A percentile compares a stretch with the other conserved stretches of the same genome.
These are phyloP conservation scores for Hydractinia echinata DNA, from an alignment of 30 jellyfish, hydroid and myxozoan species.

Conservation along the genomic window DNA sequence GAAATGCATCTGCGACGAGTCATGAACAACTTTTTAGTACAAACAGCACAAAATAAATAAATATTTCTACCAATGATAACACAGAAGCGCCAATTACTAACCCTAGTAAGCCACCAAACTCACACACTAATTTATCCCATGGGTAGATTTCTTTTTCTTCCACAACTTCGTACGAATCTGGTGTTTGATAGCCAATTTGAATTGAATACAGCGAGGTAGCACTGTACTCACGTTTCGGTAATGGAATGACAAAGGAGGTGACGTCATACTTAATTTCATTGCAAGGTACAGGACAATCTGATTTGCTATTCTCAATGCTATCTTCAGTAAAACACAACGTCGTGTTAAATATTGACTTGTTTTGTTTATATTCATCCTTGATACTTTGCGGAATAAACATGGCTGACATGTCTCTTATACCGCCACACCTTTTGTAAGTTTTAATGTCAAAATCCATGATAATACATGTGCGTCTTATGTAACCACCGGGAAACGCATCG, in stretches of 20 bases:
- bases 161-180: background rate
- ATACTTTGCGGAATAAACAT: background rate
- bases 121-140: constrained; percentile 4
- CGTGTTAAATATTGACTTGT: background rate
- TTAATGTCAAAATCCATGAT: constrained; percentile 8
- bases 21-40: background rate
- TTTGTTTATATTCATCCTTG: background rate
- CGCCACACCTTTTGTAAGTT: constrained; percentile 11
- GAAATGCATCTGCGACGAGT: background rate
- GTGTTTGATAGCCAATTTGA: constrained; percentile 6
- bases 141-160: constrained; percentile 5
- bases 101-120: constrained; percentile 8
- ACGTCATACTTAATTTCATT: background rate
- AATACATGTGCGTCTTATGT: background rate
- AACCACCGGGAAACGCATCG: background rate
- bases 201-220: background rate
- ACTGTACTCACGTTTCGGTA: background rate
- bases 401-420: background rate
- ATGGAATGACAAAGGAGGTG: background rate
- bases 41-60: background rate
- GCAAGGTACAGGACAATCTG: background rate
- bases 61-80: background rate
- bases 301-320: background rate
- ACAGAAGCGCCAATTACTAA: constrained; percentile 11
- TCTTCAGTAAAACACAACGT: background rate